Evolutionary conservation across 1,140 invertebrate species (phyloP), one percentile per base, ranked within the genome.

Genomic region (Drosophila trapezifrons): DNA sequence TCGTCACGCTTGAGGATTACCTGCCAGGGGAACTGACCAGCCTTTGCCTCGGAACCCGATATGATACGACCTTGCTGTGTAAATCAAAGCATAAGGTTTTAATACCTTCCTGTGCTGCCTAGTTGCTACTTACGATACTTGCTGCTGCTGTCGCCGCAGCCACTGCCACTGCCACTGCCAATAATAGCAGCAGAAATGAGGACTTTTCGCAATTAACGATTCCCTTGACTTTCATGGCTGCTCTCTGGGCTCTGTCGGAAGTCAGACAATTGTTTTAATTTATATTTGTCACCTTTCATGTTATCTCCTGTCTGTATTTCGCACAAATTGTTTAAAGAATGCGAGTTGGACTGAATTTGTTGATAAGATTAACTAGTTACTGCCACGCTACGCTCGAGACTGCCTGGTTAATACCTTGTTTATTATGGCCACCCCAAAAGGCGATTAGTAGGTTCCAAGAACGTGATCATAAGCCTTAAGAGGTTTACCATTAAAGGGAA

Each of bases 21-120:
- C 47, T 92, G 91, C 90, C 90, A 92, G 2, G 91, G 91, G 43
- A 92, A 89, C 63, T 91, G 84, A 0, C 79, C 87, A 1, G 18
- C 9, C 1, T 25, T 6, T 0, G 90, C 90, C 0, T 71, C 22
- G 9, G 29, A 45, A 4, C 90, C 90, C 1, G 76, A 74, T 17
- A 91, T 78, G 12, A 91, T 91, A 6, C 90, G 83, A 38, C 73
- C 74, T 43, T 91, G 52, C 78, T 89, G 52, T 59, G 29, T n/a
- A 60, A 40, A 38, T 62, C 9, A 35, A 43, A 32, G 3, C 18
- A 27, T 17, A 20, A 13, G 27, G 37, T 25, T 32, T 37, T 4
- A 4, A 20, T 15, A 42, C n/a, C n/a, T 22, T n/a, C n/a, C n/a
- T n/a, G n/a, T n/a, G n/a, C n/a, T n/a, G n/a, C n/a, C n/a, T n/a